Evolutionary conservation across 2,113 vertebrate species (phyloP), one percentile per base, ranked within the genome.

Genomic region (Halcyon malimbica): DNA sequence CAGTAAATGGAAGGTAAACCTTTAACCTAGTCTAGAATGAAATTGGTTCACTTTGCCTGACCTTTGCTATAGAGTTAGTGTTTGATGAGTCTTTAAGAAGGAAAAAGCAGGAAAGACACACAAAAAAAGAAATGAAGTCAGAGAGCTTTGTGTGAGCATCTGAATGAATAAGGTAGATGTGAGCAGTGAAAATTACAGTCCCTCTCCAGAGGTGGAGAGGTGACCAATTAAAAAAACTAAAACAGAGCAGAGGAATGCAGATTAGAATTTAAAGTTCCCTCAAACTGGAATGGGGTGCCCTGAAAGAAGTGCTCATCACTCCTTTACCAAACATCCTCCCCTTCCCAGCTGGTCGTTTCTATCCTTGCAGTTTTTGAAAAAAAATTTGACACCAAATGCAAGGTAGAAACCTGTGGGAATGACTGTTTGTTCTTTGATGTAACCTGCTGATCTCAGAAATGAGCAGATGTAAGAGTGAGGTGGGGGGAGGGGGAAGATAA

Each of bases 401-500:
- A 31, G 15, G 26, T 24, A 70, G 25, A 15, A 85, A 28, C 13
- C 8, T 62, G 3, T 57, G 17, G 23, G 19, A 87, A 82, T 53
- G 46, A 37, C 7, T 62, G 5, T 6, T 62, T 69, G 4, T 75
- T 83, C 67, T 39, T 73, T 5, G 6, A 1, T 28, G 8, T 29
- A 44, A 67, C 16, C 37, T 57, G 12, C 21, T 69, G 5, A 54
- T 74, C 18, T 57, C 70, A 84, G 35, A 87, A 74, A 65, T 26
- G 17, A 48, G 8, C 6, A 60, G 25, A 46, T 1, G 0, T 33
- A 26, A 50, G 20, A 2, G 5, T 29, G 51, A 57, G 2, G 12
- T 39, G 9, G 5, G 15, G 12, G 21, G 35, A 35, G 35, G 5
- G 21, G 64, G 65, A 60, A 10, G 18, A 50, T 6, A 33, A 80